Percentiles rank a stretch among this genome's conserved stretches.
Evolutionary conservation across 2,888 invertebrate genomes (phyloP).

Genomic region (Thereva nobilitata): DNA sequence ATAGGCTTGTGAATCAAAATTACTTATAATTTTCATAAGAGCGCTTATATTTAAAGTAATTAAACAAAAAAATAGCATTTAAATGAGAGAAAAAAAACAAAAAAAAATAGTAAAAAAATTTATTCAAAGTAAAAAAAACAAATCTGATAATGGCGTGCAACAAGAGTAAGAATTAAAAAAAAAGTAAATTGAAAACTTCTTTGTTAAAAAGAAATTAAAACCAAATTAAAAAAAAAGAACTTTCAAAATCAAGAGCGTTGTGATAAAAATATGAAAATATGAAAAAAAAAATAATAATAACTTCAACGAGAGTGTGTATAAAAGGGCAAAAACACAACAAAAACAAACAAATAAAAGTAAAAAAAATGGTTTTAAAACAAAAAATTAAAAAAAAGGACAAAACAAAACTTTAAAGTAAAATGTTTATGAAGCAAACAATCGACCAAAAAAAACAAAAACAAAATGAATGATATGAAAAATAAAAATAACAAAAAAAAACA

Average conservation of each 20-base stretch:
- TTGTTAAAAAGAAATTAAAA: too few relatives aligned
- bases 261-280: constrained; percentile 17
- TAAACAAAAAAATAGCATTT: constrained; percentile 14
- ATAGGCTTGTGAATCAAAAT: constrained; percentile 33
- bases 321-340: constrained; percentile 26
- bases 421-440: background rate
- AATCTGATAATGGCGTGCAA: constrained; percentile 31
- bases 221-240: too few relatives aligned
- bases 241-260: constrained; percentile 17
- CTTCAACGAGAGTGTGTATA: constrained; percentile 7
- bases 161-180: background rate
- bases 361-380: constrained; percentile 11
- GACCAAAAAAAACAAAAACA: constrained; percentile 13
- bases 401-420: too few relatives aligned
- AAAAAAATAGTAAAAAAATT: constrained; percentile 12
- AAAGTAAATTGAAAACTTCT: background rate
- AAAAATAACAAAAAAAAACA: constrained; percentile 8
- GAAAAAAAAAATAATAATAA: constrained; percentile 9
- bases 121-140: background rate
- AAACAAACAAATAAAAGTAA: background rate
- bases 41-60: constrained; percentile 25
- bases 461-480: background rate
- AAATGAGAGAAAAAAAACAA: constrained; percentile 39
- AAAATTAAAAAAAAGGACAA: background rate
- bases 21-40: constrained; percentile 29